Evolutionary conservation across 2,797 vertebrate species (phyloP).

Genomic region (Scomberomorus guttatus): DNA sequence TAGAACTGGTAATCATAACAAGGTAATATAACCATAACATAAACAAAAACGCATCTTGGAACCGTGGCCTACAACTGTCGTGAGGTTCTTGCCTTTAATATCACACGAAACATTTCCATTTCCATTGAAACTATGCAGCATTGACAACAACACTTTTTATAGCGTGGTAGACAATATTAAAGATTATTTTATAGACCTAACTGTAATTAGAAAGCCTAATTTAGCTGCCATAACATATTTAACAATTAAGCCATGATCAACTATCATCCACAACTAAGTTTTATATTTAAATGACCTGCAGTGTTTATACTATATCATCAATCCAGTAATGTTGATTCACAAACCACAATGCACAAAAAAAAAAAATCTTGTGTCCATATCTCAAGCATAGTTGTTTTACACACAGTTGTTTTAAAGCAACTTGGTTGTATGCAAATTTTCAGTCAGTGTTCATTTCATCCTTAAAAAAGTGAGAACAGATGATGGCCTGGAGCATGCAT

Average conservation of each 20-base stretch:
- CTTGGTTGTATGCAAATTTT: not conserved
- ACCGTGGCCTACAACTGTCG: not conserved
- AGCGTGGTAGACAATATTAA: not conserved
- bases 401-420: no score
- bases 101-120: conserved; percentile 5
- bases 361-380: not conserved
- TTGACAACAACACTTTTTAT: not conserved
- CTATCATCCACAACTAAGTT: not conserved
- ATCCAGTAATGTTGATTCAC: not conserved
- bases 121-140: not conserved
- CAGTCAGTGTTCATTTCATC: not conserved
- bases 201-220: no score
- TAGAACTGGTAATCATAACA: conserved; percentile 6
- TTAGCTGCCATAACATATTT: no score
- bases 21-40: conserved; percentile 1
- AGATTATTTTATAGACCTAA: not conserved
- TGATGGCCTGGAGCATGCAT: not conserved
- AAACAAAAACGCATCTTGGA: conserved; percentile 8
- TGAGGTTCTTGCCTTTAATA: not conserved
- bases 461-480: not conserved
- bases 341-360: not conserved
- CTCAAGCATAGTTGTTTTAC: no score
- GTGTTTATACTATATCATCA: not conserved
- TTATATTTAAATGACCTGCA: not conserved
- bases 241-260: not conserved